Evolutionary conservation across 2,888 invertebrate species (phyloP).

Genomic region (Chloromyia formosa): DNA sequence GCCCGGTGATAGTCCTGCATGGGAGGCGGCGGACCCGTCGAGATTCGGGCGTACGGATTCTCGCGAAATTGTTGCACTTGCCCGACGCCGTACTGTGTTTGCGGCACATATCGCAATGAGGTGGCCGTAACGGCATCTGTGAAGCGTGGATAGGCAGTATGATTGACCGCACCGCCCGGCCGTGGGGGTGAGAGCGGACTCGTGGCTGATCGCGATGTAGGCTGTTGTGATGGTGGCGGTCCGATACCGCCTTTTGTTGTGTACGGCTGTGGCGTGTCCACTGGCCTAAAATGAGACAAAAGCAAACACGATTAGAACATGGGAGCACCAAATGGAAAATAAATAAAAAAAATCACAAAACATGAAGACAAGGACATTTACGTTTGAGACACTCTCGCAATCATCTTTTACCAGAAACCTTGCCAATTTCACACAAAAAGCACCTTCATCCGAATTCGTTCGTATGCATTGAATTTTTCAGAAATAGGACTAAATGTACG

Average conservation of each 20-base stretch:
- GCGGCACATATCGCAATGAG: constrained; percentile 62
- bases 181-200: constrained; percentile 63
- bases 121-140: constrained; percentile 59
- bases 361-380: not conserved
- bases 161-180: constrained; percentile 58
- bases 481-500: too few species aligned
- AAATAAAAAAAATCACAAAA: not conserved
- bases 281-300: constrained; percentile 57
- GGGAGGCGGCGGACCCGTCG: constrained; percentile 56
- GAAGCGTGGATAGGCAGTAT: constrained; percentile 61
- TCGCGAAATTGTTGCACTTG: constrained; percentile 59
- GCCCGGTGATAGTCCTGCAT: constrained; percentile 59
- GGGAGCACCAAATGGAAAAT: not conserved
- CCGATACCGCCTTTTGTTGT: constrained; percentile 60
- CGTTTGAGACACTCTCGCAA: too few species aligned
- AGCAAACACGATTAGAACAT: not conserved
- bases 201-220: constrained; percentile 62
- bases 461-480: too few species aligned
- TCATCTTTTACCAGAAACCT: too few species aligned
- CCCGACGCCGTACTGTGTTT: constrained; percentile 61
- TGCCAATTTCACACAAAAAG: too few species aligned
- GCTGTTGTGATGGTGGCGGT: constrained; percentile 53
- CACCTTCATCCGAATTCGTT: too few species aligned
- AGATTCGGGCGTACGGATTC: constrained; percentile 62
- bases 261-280: constrained; percentile 62